Evolutionary conservation across 2,113 vertebrate species (phyloP), one percentile per base, ranked within the genome.

Genomic region (Abramis brama): DNA sequence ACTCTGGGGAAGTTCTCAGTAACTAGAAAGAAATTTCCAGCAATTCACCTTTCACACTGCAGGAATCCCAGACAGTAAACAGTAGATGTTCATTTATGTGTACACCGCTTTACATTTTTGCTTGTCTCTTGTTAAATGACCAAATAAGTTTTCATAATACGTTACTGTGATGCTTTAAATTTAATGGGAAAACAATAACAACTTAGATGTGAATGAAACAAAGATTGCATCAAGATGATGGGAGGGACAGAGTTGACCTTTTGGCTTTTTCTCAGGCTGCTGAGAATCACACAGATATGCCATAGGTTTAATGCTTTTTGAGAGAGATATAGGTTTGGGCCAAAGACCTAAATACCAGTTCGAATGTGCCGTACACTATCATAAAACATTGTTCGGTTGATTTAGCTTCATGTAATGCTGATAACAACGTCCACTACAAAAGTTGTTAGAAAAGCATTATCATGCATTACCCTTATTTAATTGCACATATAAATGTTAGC

Each of bases 201-300:
- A 7, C 71, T 55, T 52, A 71, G 15, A 52, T 60, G 55, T 33
- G 43, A 36, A 82, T 66, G 21, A 86, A 19, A 39, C 30, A 66
- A 77, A 71, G 11, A 36, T 27, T 45, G 39, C 8, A 79, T 25
- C 25, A 83, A 60, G 47, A 27, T 62, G 75, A 30, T 17, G 17
- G 21, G 33, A 79, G 74, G 78, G 75, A 71, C 60, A 59, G 60
- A 74, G 45, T 33, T 75, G 77, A 89, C 71, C 82, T 88, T 17
- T 84, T 77, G 60, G 75, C 77, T 60, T 86, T 83, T 89, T 86
- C 82, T 82, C 78, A 78, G 33, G 19, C 36, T 82, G 55, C 66
- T 87, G 88, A 77, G 68, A 82, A 85, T 82, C 76, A 87, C 88
- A 82, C 55, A 43, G 71, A 43, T 80, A 85, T 84, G 87, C 68